Percentiles rank a stretch among this genome's conserved stretches.
Conservation (phyloP, 1,140 invertebrate genomes). For the Coelopa frigida region DNA sequence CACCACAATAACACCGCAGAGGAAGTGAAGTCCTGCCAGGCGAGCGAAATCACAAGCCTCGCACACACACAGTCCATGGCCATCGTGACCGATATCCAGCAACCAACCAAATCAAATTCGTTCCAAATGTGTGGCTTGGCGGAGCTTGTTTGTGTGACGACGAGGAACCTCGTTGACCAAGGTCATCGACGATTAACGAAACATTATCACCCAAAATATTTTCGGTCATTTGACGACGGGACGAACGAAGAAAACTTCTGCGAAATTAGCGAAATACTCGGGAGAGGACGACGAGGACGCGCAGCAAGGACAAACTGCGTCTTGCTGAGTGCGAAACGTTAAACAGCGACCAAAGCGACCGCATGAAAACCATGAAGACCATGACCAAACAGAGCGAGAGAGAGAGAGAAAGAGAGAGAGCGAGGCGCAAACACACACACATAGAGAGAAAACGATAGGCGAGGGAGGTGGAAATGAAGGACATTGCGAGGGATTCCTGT, state of each 20-base stretch:
- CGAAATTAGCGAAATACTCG: slow-evolving; percentile 21
- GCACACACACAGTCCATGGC: slow-evolving; percentile 4
- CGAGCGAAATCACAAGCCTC: slow-evolving; percentile 1
- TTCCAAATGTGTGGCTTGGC: too few relatives aligned
- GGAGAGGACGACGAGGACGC: neutral
- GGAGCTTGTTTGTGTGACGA: too few relatives aligned
- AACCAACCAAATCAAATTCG: slow-evolving; percentile 8
- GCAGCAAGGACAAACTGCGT: slow-evolving; percentile 28
- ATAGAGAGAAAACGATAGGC: neutral
- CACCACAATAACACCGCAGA: too few relatives aligned
- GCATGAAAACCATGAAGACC: slow-evolving; percentile 13
- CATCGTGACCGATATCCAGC: neutral
- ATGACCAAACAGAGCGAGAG: neutral
- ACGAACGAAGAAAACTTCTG: slow-evolving; percentile 16
- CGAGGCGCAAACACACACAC: neutral
- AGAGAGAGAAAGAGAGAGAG: slow-evolving; percentile 1
- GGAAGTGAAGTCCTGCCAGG: slow-evolving; percentile 7
- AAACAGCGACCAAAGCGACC: slow-evolving; percentile 40
- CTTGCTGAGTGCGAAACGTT: slow-evolving; percentile 30
- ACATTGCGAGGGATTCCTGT: slow-evolving; percentile 8
- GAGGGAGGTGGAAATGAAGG: neutral
- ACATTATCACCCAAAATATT: slow-evolving; percentile 43
- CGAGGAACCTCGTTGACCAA: slow-evolving; percentile 23
- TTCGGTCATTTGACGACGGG: slow-evolving; percentile 20
- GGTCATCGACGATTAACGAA: slow-evolving; percentile 33